These are phyloP conservation scores for Pithys albifrons DNA, from an alignment of 2,113 vertebrate species.

Conservation along the genomic window DNA sequence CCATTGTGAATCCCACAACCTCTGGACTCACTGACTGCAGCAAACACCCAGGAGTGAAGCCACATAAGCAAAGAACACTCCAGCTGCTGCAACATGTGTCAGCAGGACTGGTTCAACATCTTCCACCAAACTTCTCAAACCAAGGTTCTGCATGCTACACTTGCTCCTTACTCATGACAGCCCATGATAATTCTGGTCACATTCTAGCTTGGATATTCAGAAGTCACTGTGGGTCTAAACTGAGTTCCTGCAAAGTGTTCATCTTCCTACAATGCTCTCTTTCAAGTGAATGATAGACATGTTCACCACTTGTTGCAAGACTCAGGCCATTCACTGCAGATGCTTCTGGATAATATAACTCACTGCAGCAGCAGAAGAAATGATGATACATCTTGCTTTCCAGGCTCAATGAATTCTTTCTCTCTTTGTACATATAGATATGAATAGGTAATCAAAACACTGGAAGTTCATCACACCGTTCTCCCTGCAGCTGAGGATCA, in stretches of 20 bases:
- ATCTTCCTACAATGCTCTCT: background rate
- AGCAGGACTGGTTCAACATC: background rate
- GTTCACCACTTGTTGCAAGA: background rate
- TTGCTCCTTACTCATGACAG: background rate
- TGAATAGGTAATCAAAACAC: background rate
- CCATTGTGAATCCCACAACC: background rate
- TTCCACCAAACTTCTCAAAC: background rate
- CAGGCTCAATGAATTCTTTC: background rate
- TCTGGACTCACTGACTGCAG: background rate
- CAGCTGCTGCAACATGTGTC: background rate
- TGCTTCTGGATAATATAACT: background rate
- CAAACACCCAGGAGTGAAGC: background rate
- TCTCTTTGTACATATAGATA: background rate
- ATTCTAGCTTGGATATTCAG: background rate
- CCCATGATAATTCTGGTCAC: background rate
- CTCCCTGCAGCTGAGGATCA: background rate
- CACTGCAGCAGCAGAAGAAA: background rate
- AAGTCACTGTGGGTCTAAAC: background rate
- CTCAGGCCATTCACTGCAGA: background rate
- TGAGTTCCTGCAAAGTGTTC: background rate
- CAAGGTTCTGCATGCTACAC: background rate
- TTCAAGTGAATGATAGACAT: background rate
- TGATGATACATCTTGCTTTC: background rate
- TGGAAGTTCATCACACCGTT: background rate
- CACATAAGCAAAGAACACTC: background rate